Percentiles rank a stretch among this genome's conserved stretches.
Conservation (phyloP, 1,140 invertebrate species). For the Atta colombica region DNA sequence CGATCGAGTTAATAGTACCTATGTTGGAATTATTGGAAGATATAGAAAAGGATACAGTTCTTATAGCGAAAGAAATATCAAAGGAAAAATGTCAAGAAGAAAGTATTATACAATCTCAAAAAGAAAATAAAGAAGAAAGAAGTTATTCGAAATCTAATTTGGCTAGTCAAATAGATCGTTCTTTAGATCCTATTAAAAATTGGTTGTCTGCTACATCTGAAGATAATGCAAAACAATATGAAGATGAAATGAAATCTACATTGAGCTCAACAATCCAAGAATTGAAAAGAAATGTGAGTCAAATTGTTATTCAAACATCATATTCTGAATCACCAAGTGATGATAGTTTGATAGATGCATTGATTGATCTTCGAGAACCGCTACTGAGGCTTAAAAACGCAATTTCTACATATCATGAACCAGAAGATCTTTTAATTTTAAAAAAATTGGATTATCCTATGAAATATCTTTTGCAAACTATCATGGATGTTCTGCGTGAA, state of each 20-base stretch:
- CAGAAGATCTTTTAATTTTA: constrained; percentile 68
- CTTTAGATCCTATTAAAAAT: constrained; percentile 73
- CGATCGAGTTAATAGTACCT: constrained; percentile 57
- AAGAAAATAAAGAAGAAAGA: neutral
- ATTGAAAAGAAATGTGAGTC: constrained; percentile 69
- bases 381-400: constrained; percentile 68
- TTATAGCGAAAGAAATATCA: constrained; percentile 72
- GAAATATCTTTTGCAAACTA: constrained; percentile 69
- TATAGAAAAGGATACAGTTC: constrained; percentile 76
- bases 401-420: constrained; percentile 68
- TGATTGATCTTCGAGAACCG: constrained; percentile 74
- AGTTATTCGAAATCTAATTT: constrained; percentile 3
- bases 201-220: constrained; percentile 72
- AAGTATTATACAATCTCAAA: constrained; percentile 24
- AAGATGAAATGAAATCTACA: constrained; percentile 62
- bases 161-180: constrained; percentile 51
- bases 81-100: constrained; percentile 66
- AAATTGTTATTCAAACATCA: constrained; percentile 74
- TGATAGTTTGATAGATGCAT: constrained; percentile 71
- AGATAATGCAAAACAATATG: constrained; percentile 34
- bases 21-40: constrained; percentile 79
- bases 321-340: constrained; percentile 77
- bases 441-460: constrained; percentile 72
- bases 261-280: constrained; percentile 68
- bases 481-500: constrained; percentile 65